phyloP scores from a whole-genome alignment of 2,113 vertebrate species.

The Lota lota region DNA sequence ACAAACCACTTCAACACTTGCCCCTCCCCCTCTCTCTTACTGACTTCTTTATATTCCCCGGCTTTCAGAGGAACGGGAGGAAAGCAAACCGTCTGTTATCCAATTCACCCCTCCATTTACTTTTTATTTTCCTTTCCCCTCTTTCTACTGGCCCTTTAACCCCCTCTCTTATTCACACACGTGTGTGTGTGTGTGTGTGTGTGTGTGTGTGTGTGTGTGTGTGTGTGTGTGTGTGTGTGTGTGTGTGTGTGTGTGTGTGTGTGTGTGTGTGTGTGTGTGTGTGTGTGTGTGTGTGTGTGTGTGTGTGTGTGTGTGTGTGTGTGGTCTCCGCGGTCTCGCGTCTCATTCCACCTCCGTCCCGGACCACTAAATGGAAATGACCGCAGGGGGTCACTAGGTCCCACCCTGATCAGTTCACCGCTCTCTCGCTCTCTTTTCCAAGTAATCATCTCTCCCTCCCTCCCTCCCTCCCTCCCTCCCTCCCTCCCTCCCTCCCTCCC shows the following conservation, averaged over 20 bases:
- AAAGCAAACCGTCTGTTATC: too few relatives aligned
- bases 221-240: too few relatives aligned
- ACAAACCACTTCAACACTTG: too few relatives aligned
- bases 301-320: neutral
- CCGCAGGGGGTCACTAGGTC: conserved; percentile 29
- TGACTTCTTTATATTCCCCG: conserved; percentile 27
- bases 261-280: neutral
- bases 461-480: neutral
- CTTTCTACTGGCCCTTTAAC: too few relatives aligned
- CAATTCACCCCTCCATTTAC: too few relatives aligned
- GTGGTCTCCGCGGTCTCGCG: conserved; percentile 40
- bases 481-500: too few relatives aligned
- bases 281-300: neutral
- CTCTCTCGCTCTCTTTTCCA: conserved; percentile 6
- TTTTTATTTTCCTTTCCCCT: too few relatives aligned
- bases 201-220: too few relatives aligned
- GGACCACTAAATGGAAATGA: conserved; percentile 60
- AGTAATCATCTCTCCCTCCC: neutral
- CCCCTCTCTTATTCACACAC: too few relatives aligned
- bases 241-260: too few relatives aligned
- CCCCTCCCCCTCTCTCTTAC: conserved; percentile 1
- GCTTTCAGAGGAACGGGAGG: too few relatives aligned
- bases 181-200: too few relatives aligned
- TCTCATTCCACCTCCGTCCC: conserved; percentile 54
- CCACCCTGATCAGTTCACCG: conserved; percentile 34